Base-by-base conservation (phyloP, 2,113 vertebrate genomes). In the Thymallus thymallus region DNA sequence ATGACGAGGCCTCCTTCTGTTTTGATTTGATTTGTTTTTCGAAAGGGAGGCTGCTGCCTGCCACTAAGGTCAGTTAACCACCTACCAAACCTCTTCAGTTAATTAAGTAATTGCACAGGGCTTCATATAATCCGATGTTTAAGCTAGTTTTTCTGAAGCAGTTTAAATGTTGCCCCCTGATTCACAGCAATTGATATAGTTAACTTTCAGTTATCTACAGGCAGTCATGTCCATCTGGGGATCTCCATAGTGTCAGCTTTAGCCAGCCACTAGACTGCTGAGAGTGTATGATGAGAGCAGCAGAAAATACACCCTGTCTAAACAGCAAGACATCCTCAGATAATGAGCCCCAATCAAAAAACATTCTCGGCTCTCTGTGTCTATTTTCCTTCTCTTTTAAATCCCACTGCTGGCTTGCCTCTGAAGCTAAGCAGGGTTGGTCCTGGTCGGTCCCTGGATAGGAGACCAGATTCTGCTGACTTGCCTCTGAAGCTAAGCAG, bases 191-290 rank as follows among this genome's bases (percentile, higher is more conserved):
- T 66, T 16, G 6, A 12, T 16, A 5, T 18, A 32, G 64, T n/a
- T 23, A 62, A 60, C 75, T 48, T 9, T 30, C 58, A 80, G 74
- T 77, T 81, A 84, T 78, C 80, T 77, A 60, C 41, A 61, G 71
- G 66, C 74, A 74, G 76, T 30, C 70, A 7, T 0, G 74, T 18
- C 30, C 64, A 29, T 29, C 62, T 22, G 65, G 81, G 22, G 76
- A 80, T 73, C 61, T 75, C 61, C 73, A 6, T 20, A 20, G 63
- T 82, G 83, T 84, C 56, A 23, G 56, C n/a, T 60, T 22, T 72
- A 76, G 77, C 62, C 82, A 56, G 78, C 78, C 78, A 74, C 16
- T 20, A 67, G 66, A 75, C 75, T 72, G 70, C 69, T 71, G 78
- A 76, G 69, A 74, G 80, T 56, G 62, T 30, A 66, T 26, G 80